Conservation (phyloP, 2,888 invertebrate genomes). For the Pseudococcus longispinus region DNA sequence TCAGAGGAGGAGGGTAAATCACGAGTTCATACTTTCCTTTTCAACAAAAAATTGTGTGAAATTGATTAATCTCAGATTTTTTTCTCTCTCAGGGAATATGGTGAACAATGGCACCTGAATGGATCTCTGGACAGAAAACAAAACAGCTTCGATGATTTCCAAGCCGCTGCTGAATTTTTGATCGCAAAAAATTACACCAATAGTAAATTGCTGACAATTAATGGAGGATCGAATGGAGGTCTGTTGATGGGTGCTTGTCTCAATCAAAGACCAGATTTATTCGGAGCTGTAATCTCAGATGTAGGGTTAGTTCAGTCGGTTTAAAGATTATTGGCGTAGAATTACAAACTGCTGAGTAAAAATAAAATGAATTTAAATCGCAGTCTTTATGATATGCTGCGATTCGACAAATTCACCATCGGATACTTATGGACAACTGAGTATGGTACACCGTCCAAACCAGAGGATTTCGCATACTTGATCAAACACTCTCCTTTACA, state of each 20-base stretch:
- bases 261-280: conserved; percentile 94
- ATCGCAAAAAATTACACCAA: not conserved
- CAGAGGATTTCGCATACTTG: conserved; percentile 84
- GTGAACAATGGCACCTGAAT: conserved; percentile 89
- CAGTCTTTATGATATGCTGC: conserved; percentile 95
- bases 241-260: conserved; percentile 92
- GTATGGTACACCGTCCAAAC: conserved; percentile 71
- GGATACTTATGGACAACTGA: conserved; percentile 68
- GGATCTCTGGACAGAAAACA: conserved; percentile 92
- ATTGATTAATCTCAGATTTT: not conserved
- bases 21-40: conserved; percentile 61
- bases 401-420: conserved; percentile 97
- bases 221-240: conserved; percentile 97
- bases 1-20: conserved; percentile 74
- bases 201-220: conserved; percentile 71
- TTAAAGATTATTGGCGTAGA: not conserved
- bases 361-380: not conserved
- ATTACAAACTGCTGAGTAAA: too few relatives aligned
- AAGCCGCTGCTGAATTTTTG: conserved; percentile 69
- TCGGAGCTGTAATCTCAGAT: conserved; percentile 90
- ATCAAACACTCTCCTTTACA: conserved; percentile 92
- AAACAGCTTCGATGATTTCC: conserved; percentile 97
- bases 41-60: too few relatives aligned
- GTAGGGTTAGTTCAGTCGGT: conserved; percentile 76
- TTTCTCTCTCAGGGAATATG: conserved; percentile 77